Evolutionary conservation across 2,888 invertebrate genomes (phyloP).

Genomic region (Chloromyia formosa): DNA sequence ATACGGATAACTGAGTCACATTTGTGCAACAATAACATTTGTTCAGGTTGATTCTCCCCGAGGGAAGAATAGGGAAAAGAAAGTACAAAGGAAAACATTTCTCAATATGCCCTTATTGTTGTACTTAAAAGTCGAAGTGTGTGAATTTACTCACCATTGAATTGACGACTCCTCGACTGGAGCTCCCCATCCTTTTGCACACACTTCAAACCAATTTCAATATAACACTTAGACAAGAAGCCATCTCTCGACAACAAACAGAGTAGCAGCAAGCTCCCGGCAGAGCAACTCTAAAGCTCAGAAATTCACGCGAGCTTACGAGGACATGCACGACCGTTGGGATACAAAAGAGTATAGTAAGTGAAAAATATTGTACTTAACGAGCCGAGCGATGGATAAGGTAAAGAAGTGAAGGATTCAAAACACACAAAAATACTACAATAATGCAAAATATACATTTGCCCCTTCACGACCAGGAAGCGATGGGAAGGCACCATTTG

Average conservation of each 20-base stretch:
- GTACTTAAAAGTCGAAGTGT: conserved; percentile 19
- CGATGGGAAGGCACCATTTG: conserved; percentile 34
- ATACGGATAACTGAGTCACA: conserved; percentile 27
- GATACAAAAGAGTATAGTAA: background rate
- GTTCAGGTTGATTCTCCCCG: conserved; percentile 7
- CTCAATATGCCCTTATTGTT: conserved; percentile 36
- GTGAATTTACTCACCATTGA: conserved; percentile 20
- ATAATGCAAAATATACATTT: conserved; percentile 29
- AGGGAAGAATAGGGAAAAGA: conserved; percentile 17
- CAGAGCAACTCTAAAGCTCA: background rate
- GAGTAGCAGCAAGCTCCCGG: too few relatives aligned
- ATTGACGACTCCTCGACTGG: background rate
- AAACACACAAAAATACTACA: conserved; percentile 14
- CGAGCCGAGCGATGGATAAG: conserved; percentile 5
- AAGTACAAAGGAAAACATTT: conserved; percentile 38
- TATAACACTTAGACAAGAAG: conserved; percentile 34
- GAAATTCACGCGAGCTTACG: background rate
- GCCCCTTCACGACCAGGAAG: conserved; percentile 7
- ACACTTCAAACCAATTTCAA: conserved; percentile 39
- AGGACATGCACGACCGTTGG: background rate
- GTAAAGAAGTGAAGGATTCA: background rate
- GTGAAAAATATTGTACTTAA: conserved; percentile 27
- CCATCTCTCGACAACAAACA: conserved; percentile 9
- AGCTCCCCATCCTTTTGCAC: background rate
- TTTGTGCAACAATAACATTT: conserved; percentile 5